Conservation (phyloP, 1,140 invertebrate species). For the Solenopsis invicta region DNA sequence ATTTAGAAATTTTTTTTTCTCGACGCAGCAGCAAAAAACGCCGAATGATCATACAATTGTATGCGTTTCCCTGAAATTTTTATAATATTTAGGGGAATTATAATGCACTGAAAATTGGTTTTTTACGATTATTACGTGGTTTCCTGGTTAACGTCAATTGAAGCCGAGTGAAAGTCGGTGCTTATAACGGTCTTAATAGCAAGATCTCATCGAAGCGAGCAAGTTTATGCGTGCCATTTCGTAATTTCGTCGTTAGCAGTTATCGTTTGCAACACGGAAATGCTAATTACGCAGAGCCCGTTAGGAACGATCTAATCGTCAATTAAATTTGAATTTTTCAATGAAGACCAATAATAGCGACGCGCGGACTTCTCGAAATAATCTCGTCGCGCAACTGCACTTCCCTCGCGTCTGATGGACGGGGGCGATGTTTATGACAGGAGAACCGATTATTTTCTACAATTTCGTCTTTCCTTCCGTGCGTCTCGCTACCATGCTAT, state of each 20-base stretch:
- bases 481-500: slow-evolving; percentile 46
- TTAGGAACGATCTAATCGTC: slow-evolving; percentile 14
- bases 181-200: slow-evolving; percentile 18
- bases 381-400: slow-evolving; percentile 8
- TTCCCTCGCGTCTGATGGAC: slow-evolving; percentile 4
- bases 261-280: background rate
- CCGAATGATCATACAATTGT: background rate
- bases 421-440: slow-evolving; percentile 44
- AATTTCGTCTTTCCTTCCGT: slow-evolving; percentile 63
- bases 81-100: background rate
- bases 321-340: slow-evolving; percentile 33
- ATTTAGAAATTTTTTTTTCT: no score
- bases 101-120: background rate
- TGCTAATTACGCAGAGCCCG: slow-evolving; percentile 21
- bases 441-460: slow-evolving; percentile 63
- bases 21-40: background rate
- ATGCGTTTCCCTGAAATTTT: background rate
- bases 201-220: slow-evolving; percentile 29
- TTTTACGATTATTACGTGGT: slow-evolving; percentile 24
- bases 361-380: slow-evolving; percentile 14
- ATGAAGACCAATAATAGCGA: background rate
- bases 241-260: slow-evolving; percentile 39
- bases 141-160: slow-evolving; percentile 5
- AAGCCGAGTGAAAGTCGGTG: background rate
- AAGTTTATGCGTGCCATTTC: slow-evolving; percentile 7